These are phyloP conservation scores for Micronisus gabar DNA, from an alignment of 2,113 vertebrate genomes.

Conservation along the genomic window DNA sequence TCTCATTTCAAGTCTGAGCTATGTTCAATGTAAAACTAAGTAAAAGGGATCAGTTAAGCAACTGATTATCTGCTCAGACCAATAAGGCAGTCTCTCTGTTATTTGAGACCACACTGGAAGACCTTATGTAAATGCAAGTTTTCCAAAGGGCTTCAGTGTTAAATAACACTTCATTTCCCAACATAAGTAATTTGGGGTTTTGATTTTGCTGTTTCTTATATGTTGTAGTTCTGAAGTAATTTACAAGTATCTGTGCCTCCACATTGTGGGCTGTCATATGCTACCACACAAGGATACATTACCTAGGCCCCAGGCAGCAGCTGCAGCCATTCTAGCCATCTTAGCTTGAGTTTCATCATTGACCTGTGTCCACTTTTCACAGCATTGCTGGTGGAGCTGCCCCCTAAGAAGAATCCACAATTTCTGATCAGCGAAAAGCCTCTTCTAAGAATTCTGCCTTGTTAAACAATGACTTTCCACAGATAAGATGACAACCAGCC, in stretches of 20 bases:
- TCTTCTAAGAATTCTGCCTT: neutral
- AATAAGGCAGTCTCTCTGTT: neutral
- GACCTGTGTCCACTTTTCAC: slow-evolving; percentile 96
- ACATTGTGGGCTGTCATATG: rapidly evolving
- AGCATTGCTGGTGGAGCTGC: slow-evolving; percentile 97
- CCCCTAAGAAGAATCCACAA: slow-evolving; percentile 78
- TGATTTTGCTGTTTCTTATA: neutral
- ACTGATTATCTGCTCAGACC: neutral
- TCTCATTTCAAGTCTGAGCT: neutral
- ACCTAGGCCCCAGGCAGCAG: slow-evolving; percentile 98
- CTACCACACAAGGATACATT: neutral
- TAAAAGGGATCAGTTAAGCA: neutral
- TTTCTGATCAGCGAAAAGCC: neutral
- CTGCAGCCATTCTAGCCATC: slow-evolving; percentile 99
- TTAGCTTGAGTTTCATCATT: slow-evolving; percentile 96
- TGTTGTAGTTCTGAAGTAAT: neutral
- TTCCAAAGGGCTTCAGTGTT: neutral
- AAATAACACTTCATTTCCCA: neutral
- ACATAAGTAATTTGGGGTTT: neutral
- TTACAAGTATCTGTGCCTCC: neutral
- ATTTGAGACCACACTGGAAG: neutral
- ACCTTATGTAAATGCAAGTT: neutral
- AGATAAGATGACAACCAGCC: neutral
- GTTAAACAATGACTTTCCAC: neutral
- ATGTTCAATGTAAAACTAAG: neutral